These are phyloP conservation scores for Morelia viridis DNA, from an alignment of 2,797 vertebrate species.

Conservation along the genomic window DNA sequence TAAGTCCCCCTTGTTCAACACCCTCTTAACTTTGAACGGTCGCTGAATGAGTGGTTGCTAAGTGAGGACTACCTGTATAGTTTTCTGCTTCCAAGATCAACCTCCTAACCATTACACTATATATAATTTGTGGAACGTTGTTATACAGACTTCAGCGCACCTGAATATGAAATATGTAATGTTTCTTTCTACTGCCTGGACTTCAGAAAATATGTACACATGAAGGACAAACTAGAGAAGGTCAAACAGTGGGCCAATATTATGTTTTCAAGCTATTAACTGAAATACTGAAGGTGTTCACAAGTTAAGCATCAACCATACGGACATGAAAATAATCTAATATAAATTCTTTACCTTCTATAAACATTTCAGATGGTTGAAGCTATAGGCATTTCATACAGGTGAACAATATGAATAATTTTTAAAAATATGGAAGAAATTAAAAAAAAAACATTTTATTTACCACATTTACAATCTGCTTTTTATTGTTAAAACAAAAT, in stretches of 20 bases:
- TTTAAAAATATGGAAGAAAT: neutral
- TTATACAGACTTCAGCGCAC: neutral
- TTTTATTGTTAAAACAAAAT: neutral
- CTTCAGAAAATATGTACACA: constrained; percentile 1
- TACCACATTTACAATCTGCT: neutral
- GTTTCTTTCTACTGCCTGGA: neutral
- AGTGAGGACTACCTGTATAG: too few species aligned
- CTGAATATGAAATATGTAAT: neutral
- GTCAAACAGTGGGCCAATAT: neutral
- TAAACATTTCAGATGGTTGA: constrained; percentile 1
- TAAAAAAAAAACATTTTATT: neutral
- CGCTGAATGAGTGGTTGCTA: too few species aligned
- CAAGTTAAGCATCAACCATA: neutral
- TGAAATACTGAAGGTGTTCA: neutral
- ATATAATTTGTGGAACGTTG: neutral
- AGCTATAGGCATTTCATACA: neutral
- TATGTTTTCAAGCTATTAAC: neutral
- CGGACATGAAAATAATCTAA: neutral
- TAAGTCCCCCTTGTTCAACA: too few species aligned
- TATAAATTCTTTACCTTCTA: neutral
- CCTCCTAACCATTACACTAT: neutral
- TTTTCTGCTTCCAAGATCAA: neutral
- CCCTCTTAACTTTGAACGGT: too few species aligned
- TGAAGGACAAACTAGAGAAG: neutral
- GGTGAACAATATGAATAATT: neutral